Base-by-base conservation (phyloP, 2,888 invertebrate species). In the Rhogogaster chlorosoma region DNA sequence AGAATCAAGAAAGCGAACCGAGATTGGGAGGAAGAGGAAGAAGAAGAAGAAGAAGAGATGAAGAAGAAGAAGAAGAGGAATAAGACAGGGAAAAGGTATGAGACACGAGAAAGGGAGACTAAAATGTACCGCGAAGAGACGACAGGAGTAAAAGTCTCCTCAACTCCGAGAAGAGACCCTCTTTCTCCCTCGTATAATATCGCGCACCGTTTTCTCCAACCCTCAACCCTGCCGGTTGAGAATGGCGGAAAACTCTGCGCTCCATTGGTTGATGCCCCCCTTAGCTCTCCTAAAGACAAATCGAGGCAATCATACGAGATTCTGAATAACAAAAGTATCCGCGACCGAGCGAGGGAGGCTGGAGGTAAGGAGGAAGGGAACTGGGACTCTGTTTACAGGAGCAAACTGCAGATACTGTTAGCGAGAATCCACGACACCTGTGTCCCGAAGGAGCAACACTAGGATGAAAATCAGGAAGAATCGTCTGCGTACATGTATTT, bases 271-370 rank as follows among this genome's bases (percentile, higher is more conserved):
- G 80, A 85, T 57, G 57, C 67, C 77, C 84, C 84, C 77, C 82
- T 80, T 77, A 85, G 84, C 84, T 85, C 85, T 61, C 77, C 86
- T 86, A 87, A 88, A 88, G 87, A 88, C 88, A 88, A 88, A 88
- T 88, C 87, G 87, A 85, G 87, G 88, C 88, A 88, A 88, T 88
- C 88, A 87, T 87, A 87, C 88, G 88, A 88, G 88, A 88, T 88
- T 88, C 88, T 88, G 88, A 88, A 88, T 88, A 88, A 88, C 88
- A 88, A 88, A 88, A 88, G 88, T 88, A 88, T 87, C 88, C 88
- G 42, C 67, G 26, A 84, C 82, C 42, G 22, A 61, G 29, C 57
- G 36, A 32, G 49, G 71, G 70, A 22, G 80, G 45, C 36, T 78
- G 61, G 77, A 73, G 53, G 42, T 36, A 67, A 67, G 70, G 61